Base-by-base conservation (phyloP, 1,140 invertebrate genomes). In the Rhyzopertha dominica region DNA sequence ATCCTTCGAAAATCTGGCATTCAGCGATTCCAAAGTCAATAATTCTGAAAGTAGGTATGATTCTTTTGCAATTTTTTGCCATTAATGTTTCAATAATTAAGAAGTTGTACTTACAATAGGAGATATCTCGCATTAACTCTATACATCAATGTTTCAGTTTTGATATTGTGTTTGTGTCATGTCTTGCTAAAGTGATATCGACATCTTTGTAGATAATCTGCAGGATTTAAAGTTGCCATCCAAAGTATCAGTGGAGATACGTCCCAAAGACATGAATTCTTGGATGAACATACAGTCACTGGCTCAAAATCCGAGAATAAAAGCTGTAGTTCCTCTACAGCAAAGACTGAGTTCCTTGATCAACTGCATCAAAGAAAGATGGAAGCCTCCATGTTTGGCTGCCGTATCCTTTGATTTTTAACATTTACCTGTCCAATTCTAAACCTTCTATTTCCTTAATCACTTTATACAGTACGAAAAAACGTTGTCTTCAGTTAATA, bases 281-380 rank as follows among this genome's bases (percentile, higher is more conserved):
- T 95, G 90, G 83, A 74, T 82, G 47, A 76, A 80, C 50, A 90
- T 96, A 8, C 91, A 95, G 64, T 75, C 77, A 4, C 64, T 88
- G 25, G 82, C 92, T 1, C 90, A 95, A 71, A 96, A 96, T 78
- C 93, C 94, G n/a, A 75, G 90, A 47, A 74, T 90, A 4, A 74
- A 80, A 19, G 75, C 82, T 19, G 71, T 78, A n/a, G 66, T 88
- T 16, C 79, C 86, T 5, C 74, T 90, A 32, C 86, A 92, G 52
- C 80, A 85, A 45, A 76, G 82, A 13, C 68, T 94, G 2, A 73
- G 78, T 7, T 77, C 77, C 30, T 69, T 94, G 13, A 73, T 95
- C n/a, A 71, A 72, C 42, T 90, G 81, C 62, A 75, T 96, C 35
- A 77, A 85, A 56, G 75, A 78, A 49, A 80, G 87, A 53, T 96